Conservation (phyloP, 2,888 invertebrate genomes). For the Amiota minor region DNA sequence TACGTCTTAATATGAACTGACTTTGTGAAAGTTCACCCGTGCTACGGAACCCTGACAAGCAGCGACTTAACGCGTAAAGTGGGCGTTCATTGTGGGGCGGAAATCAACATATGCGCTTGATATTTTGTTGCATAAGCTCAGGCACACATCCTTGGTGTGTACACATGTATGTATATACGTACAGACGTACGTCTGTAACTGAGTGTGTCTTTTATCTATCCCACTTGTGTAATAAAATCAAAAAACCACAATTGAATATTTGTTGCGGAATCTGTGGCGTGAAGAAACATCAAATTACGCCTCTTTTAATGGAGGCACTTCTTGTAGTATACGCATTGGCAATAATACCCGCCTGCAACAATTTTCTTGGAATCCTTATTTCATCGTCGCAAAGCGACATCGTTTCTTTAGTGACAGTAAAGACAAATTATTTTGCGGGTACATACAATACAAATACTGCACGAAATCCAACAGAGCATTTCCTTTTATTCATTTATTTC, state of each 20-base stretch:
- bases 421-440: conserved; percentile 45
- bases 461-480: conserved; percentile 5
- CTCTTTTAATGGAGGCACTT: conserved; percentile 31
- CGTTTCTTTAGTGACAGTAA: background rate
- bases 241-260: conserved; percentile 56
- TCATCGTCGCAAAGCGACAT: too few relatives aligned
- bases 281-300: conserved; percentile 41
- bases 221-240: conserved; percentile 42
- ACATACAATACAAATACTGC: conserved; percentile 9
- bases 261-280: conserved; percentile 45
- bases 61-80: background rate
- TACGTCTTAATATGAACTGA: conserved; percentile 52
- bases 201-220: conserved; percentile 40
- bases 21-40: conserved; percentile 26
- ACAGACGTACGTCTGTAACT: background rate
- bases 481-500: background rate
- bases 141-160: background rate
- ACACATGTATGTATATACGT: background rate
- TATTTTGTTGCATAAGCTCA: background rate
- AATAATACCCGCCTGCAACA: conserved; percentile 35
- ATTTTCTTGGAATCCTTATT: background rate
- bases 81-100: conserved; percentile 20
- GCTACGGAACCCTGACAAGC: background rate
- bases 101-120: conserved; percentile 15
- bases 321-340: conserved; percentile 13